phyloP scores from a whole-genome alignment of 2,797 vertebrate species.

The Delichon dasypus region DNA sequence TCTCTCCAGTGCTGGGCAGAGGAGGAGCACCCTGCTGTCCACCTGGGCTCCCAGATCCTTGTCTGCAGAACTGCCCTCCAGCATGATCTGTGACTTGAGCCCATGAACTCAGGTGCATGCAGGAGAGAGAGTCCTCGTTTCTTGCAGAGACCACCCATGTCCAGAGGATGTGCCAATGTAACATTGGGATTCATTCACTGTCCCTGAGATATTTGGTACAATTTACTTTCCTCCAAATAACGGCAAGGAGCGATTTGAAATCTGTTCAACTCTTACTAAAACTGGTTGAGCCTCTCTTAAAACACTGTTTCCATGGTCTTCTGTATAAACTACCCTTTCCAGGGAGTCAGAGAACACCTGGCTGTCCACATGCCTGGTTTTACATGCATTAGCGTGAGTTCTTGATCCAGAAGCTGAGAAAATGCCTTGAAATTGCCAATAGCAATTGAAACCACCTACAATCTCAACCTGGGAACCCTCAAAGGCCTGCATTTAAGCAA shows the following conservation, averaged over 20 bases:
- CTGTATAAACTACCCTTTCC: neutral
- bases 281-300: neutral
- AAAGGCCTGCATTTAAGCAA: neutral
- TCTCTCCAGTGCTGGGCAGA: neutral
- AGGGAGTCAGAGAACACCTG: neutral
- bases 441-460: neutral
- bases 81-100: neutral
- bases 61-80: neutral
- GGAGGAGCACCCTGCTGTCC: neutral
- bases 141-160: neutral
- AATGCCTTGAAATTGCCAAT: neutral
- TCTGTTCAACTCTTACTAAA: neutral
- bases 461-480: neutral
- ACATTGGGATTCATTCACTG: neutral
- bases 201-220: neutral
- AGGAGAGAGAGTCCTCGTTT: neutral
- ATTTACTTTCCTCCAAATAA: neutral
- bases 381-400: accelerated
- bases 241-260: neutral
- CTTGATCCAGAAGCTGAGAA: neutral
- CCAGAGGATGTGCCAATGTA: neutral
- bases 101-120: accelerated
- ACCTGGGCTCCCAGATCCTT: neutral
- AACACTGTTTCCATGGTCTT: neutral
- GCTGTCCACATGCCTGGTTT: neutral